Evolutionary conservation across 2,113 vertebrate genomes (phyloP).

Genomic region (Perca schrenkii): DNA sequence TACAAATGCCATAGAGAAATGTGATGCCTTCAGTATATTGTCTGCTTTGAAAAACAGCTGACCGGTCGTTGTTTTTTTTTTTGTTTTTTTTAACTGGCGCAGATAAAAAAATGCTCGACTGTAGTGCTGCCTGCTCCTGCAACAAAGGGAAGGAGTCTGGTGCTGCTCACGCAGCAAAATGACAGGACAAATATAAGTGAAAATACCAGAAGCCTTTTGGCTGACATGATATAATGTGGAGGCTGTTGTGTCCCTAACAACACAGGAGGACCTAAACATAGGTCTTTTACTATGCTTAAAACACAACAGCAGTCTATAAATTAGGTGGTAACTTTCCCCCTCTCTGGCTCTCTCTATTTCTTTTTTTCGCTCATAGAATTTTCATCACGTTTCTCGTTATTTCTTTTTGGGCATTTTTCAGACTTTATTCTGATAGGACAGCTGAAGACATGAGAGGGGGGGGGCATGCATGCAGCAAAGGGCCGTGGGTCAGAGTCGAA

Average conservation of each 20-base stretch:
- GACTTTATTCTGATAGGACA: too few relatives aligned
- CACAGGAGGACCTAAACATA: neutral
- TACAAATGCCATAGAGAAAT: neutral
- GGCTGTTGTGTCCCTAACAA: neutral
- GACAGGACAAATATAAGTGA: neutral
- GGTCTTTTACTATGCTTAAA: neutral
- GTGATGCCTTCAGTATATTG: neutral
- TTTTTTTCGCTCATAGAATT: too few relatives aligned
- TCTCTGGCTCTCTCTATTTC: too few relatives aligned
- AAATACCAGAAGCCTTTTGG: neutral
- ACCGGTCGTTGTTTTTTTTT: neutral
- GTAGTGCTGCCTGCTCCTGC: neutral
- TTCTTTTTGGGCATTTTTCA: too few relatives aligned
- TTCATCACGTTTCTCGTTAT: too few relatives aligned
- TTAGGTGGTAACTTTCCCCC: neutral
- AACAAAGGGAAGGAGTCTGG: neutral
- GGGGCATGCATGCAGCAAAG: too few relatives aligned
- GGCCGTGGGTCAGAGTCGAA: too few relatives aligned
- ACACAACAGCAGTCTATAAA: neutral
- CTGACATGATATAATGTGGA: neutral
- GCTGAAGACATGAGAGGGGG: too few relatives aligned
- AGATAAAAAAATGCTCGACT: neutral
- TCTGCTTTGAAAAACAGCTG: neutral
- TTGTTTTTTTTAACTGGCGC: neutral
- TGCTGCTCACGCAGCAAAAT: neutral